phyloP scores from a whole-genome alignment of 2,797 vertebrate genomes.

The Enteromius mattozi region DNA sequence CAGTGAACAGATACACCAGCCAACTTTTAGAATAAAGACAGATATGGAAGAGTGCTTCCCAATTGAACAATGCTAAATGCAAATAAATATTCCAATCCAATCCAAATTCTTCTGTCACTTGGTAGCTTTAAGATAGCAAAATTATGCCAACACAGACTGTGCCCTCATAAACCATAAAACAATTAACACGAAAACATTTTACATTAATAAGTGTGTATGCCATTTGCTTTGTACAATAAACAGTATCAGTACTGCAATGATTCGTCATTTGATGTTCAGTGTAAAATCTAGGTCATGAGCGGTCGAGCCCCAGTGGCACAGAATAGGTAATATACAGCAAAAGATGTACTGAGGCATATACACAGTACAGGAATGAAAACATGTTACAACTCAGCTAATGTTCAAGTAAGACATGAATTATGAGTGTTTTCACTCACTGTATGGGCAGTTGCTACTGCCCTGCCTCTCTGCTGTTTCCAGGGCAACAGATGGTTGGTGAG shows the following conservation, averaged over 20 bases:
- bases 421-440: not conserved
- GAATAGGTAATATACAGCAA: not conserved
- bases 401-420: not conserved
- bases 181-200: not conserved
- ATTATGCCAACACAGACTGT: not conserved
- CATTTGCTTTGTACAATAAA: not conserved
- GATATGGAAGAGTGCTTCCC: not conserved
- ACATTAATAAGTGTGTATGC: not conserved
- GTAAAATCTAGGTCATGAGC: not conserved
- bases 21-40: not conserved
- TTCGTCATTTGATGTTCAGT: not conserved
- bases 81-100: not conserved
- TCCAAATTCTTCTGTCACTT: not conserved
- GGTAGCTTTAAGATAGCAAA: not conserved
- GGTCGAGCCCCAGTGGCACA: not conserved
- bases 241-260: not conserved
- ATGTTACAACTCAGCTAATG: not conserved
- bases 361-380: not conserved
- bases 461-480: slow-evolving; percentile 47
- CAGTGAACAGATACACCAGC: not conserved
- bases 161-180: too few species aligned
- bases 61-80: not conserved
- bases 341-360: slow-evolving; percentile 1
- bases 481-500: slow-evolving; percentile 48
- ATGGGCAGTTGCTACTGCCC: slow-evolving; percentile 7